Conservation (phyloP, 2,888 invertebrate genomes). For the Bombylius major region DNA sequence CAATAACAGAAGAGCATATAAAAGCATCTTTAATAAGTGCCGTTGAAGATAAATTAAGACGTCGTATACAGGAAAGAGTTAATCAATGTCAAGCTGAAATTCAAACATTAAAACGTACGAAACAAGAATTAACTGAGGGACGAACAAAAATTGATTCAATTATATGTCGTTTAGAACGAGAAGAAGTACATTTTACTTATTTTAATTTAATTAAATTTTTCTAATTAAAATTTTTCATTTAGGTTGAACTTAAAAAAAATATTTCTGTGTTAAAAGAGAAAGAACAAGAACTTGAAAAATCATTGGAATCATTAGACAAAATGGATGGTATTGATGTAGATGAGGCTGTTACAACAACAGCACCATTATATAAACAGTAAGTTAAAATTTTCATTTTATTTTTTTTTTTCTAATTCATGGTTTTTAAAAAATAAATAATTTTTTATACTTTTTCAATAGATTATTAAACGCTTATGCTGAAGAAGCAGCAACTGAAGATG, state of each 20-base stretch:
- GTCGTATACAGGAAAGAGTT: constrained; percentile 78
- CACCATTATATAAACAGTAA: constrained; percentile 90
- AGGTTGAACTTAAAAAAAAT: constrained; percentile 73
- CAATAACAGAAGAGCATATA: constrained; percentile 93
- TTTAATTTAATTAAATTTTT: background rate
- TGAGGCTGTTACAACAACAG: constrained; percentile 91
- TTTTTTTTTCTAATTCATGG: background rate
- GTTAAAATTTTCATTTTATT: constrained; percentile 20
- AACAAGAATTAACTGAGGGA: constrained; percentile 75
- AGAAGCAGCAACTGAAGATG: constrained; percentile 96
- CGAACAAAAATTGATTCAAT: constrained; percentile 70
- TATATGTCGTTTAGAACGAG: constrained; percentile 59
- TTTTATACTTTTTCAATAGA: constrained; percentile 37
- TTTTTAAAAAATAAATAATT: background rate
- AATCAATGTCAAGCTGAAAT: constrained; percentile 86
- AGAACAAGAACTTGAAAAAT: constrained; percentile 71
- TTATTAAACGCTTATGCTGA: constrained; percentile 90
- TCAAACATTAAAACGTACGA: constrained; percentile 75
- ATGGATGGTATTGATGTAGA: constrained; percentile 83
- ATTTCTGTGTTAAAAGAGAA: constrained; percentile 73
- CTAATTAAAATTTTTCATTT: constrained; percentile 10
- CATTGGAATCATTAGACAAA: constrained; percentile 60
- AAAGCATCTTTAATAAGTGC: constrained; percentile 87
- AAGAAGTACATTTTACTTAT: constrained; percentile 39
- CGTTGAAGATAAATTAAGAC: constrained; percentile 83